Evolutionary conservation across 2,888 invertebrate species (phyloP), one percentile per base, ranked within the genome.

Genomic region (Dicroscelio sp.): DNA sequence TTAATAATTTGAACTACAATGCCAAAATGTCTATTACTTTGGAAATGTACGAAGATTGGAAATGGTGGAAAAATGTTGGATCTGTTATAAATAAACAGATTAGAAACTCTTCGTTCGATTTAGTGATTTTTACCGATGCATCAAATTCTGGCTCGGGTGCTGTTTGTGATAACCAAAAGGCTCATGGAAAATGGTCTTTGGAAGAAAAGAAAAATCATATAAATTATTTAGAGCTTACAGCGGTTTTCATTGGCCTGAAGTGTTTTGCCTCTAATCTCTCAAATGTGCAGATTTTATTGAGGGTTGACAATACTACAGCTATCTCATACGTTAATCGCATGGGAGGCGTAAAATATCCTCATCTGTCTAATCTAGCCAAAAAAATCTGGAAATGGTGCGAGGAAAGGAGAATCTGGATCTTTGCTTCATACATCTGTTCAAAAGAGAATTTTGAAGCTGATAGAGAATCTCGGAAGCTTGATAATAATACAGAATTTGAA

Each of bases 301-400:
- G 87, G 12, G 87, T 94, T 17, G 92, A 93, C 60, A 93, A 94
- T 52, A 92, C 91, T 1, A 92, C 90, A 0, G 91, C 85, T 0
- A 86, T 86, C 20, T 35, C 78, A 3, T 82, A 92, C 27, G 88
- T 91, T 10, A 91, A 91, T 84, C 75, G 52, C 0, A 84, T 80
- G 85, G 88, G 90, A 3, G 90, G 90, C 12, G 78, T 73, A 20
- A 86, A 75, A 48, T 89, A 84, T 60, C 23, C 65, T 43, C 25
- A 92, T 43, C 63, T 93, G 23, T 89, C 58, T 52, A 80, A 55
- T 25, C 23, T 93, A 27, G 78, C 90, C 0, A 78, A 88, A 55
- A 38, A 83, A 5, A 89, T 93, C 23, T 92, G 91, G 89, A 10
- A 63, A 4, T 92, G 85, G 85, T 92, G 88, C 27, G 88, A 93